Base-by-base conservation (phyloP, 2,888 invertebrate genomes). In the Athetis lepigone region DNA sequence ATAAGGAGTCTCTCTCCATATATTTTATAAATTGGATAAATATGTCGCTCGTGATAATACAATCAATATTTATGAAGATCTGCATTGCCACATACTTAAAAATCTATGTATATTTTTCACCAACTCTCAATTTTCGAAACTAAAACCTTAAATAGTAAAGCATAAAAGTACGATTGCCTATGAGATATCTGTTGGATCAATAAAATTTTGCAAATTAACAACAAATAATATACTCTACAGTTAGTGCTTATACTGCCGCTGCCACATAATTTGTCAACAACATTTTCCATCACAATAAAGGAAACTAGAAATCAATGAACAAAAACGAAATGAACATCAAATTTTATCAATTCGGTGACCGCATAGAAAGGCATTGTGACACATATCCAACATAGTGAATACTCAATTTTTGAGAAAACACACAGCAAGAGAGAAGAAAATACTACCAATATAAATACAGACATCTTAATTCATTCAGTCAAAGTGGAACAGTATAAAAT, bases 51-150 rank as follows among this genome's bases (percentile, higher is more conserved):
- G 85, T 88, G 86, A 84, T 90, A 88, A 87, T 88, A 89, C 83
- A 91, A 91, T 91, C 86, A 89, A 90, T 92, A 89, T 90, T 88
- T 89, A 92, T 92, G 93, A 93, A 90, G 94, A 95, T 95, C 95
- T 95, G 95, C 95, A 95, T 95, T 95, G 95, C 95, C 95, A 95
- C 92, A 94, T 94, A 93, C 94, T 94, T 95, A 94, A 93, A 94
- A 95, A 91, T 93, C 93, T 94, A 94, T 94, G 93, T 92, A 93
- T 94, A 93, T 94, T 94, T 95, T 94, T 94, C 93, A 92, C 89
- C 89, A 91, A 90, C 90, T 88, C 86, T 84, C 87, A 90, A 90
- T 91, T 92, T 90, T 84, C 85, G 88, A 92, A 93, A 90, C 81
- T 85, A 90, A 91, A 90, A 84, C 85, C 89, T 91, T 91, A 90